These are phyloP conservation scores for Rhinogobius similis DNA, from an alignment of 2,113 vertebrate genomes.

Conservation along the genomic window DNA sequence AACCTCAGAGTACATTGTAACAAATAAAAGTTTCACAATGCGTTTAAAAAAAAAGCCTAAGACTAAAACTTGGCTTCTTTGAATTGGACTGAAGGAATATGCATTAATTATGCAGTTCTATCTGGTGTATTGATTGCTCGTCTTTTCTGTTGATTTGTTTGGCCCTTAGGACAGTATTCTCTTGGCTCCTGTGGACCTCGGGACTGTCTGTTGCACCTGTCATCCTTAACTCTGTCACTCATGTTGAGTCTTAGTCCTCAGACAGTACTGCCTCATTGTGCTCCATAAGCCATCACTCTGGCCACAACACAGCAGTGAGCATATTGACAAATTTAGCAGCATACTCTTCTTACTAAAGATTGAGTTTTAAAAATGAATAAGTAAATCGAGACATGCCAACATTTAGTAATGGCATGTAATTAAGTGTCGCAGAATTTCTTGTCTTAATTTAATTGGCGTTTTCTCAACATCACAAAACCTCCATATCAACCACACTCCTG, in stretches of 20 bases:
- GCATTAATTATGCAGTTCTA: neutral
- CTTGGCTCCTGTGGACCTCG: neutral
- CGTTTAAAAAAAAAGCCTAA: too few species aligned
- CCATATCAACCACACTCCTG: neutral
- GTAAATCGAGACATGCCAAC: too few species aligned
- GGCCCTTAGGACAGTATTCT: neutral
- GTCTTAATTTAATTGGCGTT: too few species aligned
- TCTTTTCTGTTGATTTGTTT: neutral
- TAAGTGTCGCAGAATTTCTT: too few species aligned
- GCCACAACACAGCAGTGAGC: neutral
- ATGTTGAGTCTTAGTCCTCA: neutral
- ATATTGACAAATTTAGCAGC: too few species aligned
- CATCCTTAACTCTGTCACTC: constrained; percentile 3
- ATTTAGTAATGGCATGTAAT: too few species aligned
- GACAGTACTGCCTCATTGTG: neutral
- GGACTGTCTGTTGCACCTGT: constrained; percentile 46
- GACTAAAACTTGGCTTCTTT: too few species aligned
- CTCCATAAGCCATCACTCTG: neutral
- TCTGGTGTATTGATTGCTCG: neutral
- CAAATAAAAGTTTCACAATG: too few species aligned
- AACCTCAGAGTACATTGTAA: too few species aligned
- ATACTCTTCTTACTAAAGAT: too few species aligned
- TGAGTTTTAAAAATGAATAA: too few species aligned
- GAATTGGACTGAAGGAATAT: neutral
- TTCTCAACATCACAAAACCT: too few species aligned